phyloP scores from a whole-genome alignment of 2,113 vertebrate genomes.

The Coreoperca whiteheadi region DNA sequence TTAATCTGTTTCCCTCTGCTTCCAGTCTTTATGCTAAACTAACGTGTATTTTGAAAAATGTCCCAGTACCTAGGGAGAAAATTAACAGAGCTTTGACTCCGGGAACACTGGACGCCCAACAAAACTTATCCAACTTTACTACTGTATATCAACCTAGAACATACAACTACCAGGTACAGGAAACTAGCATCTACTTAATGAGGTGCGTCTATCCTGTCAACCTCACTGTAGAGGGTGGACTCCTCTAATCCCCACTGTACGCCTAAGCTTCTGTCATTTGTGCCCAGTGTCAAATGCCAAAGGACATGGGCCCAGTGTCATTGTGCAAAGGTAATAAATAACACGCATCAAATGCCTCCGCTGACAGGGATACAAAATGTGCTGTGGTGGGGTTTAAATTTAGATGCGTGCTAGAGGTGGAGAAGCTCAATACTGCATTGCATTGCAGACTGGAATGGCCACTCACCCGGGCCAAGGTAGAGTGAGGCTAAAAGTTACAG shows the following conservation, averaged over 20 bases:
- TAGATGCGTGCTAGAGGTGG: constrained; percentile 67
- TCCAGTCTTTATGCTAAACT: not conserved
- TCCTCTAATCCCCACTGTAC: not conserved
- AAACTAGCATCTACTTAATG: constrained; percentile 10
- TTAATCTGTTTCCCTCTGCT: not conserved
- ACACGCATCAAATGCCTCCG: constrained; percentile 57
- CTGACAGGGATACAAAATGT: constrained; percentile 77
- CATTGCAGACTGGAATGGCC: constrained; percentile 44
- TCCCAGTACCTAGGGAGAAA: not conserved
- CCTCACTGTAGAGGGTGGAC: not conserved
- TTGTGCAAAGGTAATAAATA: constrained; percentile 78
- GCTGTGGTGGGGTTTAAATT: constrained; percentile 77
- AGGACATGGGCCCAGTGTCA: constrained; percentile 67
- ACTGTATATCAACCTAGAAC: not conserved
- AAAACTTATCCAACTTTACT: not conserved
- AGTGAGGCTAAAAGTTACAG: constrained; percentile 17
- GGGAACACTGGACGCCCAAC: not conserved
- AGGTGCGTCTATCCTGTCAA: constrained; percentile 2
- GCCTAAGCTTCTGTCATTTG: constrained; percentile 21
- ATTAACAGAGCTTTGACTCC: not conserved
- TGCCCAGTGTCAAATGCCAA: constrained; percentile 72
- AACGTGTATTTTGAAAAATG: not conserved
- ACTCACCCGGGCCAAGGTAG: constrained; percentile 5
- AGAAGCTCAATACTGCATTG: constrained; percentile 57
- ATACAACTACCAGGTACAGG: not conserved